Evolutionary conservation across 2,113 vertebrate species (phyloP), one percentile per base, ranked within the genome.

Genomic region (Fregata magnificens): DNA sequence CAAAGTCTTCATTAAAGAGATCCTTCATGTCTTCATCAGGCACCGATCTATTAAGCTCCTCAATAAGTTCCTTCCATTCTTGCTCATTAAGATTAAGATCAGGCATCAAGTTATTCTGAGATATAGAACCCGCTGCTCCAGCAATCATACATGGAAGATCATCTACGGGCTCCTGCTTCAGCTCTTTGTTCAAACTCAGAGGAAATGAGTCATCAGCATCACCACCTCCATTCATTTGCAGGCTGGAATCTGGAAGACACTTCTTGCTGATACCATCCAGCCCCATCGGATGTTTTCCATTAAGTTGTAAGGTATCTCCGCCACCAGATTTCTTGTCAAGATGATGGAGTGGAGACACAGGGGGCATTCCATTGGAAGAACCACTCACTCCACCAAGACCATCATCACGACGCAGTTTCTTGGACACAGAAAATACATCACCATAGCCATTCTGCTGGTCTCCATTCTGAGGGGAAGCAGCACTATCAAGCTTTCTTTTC

Each of bases 51-150:
- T 99, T 99, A 56, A 99, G 98, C 97, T 99, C 99, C 97, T 99
- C 99, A 81, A 99, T 99, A 87, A 99, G 99, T 97, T 99, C 99
- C 69, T 99, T 99, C 99, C 99, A 99, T 86, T 99, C 99, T 97
- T 99, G 99, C 96, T 99, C 99, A 5, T 99, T 99, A 34, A 99
- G 98, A 98, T 99, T 99, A 70, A 99, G 99, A 98, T 99, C 99
- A 1, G 99, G 99, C 98, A 99, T 99, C 94, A 99, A 97, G 97
- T 99, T 99, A 97, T 98, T 99, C 84, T 98, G 98, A 74, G 98
- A 98, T 31, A 99, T 98, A 58, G 98, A 98, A 18, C 98, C 98
- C 8, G 98, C 99, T 2, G 99, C 82, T 11, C 99, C 99, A 10
- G 99, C 95, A 22, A 98, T 98, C 99, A 99, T 99, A 97, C 99